Percentiles rank a stretch among this genome's conserved stretches.
phyloP scores from a whole-genome alignment of 2,888 invertebrate species.

The Troglohyphantes excavatus region DNA sequence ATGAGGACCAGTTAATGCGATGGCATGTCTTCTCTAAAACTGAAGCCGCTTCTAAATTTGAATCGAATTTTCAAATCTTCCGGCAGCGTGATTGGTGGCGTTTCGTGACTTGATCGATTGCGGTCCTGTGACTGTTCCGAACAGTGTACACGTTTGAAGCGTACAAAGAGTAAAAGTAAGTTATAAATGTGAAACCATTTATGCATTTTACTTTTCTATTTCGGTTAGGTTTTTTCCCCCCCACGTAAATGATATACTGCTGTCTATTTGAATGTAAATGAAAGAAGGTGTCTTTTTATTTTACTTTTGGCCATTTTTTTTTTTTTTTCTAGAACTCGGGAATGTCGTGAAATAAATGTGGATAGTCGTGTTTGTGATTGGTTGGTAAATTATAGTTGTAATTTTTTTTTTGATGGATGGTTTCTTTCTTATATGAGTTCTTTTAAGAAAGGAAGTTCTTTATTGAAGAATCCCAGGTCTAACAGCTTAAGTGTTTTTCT shows the following conservation, averaged over 20 bases:
- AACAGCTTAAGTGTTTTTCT: background rate
- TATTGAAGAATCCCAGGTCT: background rate
- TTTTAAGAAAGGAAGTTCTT: background rate
- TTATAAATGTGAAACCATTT: background rate
- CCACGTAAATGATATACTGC: conserved; percentile 19
- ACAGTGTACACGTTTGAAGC: background rate
- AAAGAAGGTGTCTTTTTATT: background rate
- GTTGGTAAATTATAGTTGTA: conserved; percentile 30
- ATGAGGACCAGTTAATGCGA: background rate
- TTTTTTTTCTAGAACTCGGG: background rate
- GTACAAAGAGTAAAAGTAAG: background rate
- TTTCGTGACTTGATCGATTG: conserved; percentile 45
- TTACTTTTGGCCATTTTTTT: too few relatives aligned
- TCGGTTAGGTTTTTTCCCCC: background rate
- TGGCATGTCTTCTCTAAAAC: background rate
- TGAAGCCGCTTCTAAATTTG: conserved; percentile 26
- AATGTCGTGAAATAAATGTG: conserved; percentile 18
- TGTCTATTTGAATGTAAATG: conserved; percentile 3
- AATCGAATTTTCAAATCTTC: conserved; percentile 62
- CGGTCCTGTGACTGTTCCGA: background rate
- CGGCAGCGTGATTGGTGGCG: conserved; percentile 34
- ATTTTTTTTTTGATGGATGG: background rate
- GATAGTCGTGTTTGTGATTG: conserved; percentile 23
- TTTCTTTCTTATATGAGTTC: background rate
- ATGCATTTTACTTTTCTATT: background rate